Conservation (phyloP, 1,140 invertebrate species). For the Ostrea edulis region DNA sequence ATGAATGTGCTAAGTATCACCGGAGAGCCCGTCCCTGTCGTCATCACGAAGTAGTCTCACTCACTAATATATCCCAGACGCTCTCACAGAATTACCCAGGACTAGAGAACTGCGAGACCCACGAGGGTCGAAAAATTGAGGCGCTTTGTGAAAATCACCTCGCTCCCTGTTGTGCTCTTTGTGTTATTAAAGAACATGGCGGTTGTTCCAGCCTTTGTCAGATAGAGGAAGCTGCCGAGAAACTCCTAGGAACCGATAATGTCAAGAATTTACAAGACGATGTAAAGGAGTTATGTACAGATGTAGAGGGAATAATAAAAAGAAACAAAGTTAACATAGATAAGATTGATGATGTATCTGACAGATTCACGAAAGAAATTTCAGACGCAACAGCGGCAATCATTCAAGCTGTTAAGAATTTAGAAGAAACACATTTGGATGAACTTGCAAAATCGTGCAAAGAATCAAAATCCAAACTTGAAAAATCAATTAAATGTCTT, state of each 20-base stretch:
- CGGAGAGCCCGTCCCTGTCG: background rate
- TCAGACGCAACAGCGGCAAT: background rate
- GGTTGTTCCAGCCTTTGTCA: background rate
- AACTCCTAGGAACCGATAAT: background rate
- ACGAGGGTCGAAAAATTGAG: background rate
- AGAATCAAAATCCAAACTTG: slow-evolving; percentile 8
- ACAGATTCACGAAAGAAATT: background rate
- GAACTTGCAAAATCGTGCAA: background rate
- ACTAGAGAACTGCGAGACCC: background rate
- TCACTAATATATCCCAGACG: background rate
- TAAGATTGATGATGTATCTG: background rate
- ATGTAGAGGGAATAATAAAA: background rate
- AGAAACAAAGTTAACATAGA: background rate
- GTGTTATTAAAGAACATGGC: background rate
- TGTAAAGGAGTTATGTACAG: background rate
- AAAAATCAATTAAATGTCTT: background rate
- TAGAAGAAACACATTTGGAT: background rate
- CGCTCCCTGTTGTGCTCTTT: background rate
- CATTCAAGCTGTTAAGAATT: background rate
- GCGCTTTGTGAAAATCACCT: background rate
- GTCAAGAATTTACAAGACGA: background rate
- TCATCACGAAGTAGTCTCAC: background rate
- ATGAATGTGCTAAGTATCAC: background rate
- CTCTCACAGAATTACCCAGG: background rate
- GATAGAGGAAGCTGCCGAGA: background rate